Conservation (phyloP, 2,797 vertebrate genomes). For the Gymnothorax javanicus region DNA sequence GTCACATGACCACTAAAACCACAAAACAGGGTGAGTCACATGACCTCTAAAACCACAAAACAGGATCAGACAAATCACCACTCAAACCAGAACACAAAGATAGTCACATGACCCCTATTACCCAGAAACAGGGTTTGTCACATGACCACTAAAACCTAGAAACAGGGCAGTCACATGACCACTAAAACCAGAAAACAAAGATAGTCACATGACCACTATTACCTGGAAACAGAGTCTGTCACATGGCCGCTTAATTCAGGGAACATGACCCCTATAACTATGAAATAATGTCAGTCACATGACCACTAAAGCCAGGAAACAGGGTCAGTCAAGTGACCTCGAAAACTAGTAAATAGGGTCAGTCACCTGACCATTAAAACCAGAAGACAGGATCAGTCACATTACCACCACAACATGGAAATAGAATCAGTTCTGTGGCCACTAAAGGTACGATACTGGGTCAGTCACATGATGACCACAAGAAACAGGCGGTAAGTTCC, state of each 20-base stretch:
- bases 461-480: not conserved
- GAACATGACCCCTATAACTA: not conserved
- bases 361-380: not conserved
- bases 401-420: too few relatives aligned
- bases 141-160: not conserved
- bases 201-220: too few relatives aligned
- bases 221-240: too few relatives aligned
- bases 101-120: too few relatives aligned
- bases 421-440: not conserved
- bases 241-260: too few relatives aligned
- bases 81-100: too few relatives aligned
- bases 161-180: not conserved
- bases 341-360: not conserved
- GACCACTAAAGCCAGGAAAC: not conserved
- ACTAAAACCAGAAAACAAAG: too few relatives aligned
- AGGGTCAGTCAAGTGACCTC: not conserved
- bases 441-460: not conserved
- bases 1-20: not conserved
- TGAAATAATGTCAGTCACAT: not conserved
- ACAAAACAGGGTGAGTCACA: not conserved
- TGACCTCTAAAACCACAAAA: not conserved
- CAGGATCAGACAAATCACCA: not conserved
- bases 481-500: not conserved
- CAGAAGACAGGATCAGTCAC: too few relatives aligned
- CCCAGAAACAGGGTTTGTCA: not conserved